phyloP scores from a whole-genome alignment of 2,113 vertebrate species.

The Falco punctatus region DNA sequence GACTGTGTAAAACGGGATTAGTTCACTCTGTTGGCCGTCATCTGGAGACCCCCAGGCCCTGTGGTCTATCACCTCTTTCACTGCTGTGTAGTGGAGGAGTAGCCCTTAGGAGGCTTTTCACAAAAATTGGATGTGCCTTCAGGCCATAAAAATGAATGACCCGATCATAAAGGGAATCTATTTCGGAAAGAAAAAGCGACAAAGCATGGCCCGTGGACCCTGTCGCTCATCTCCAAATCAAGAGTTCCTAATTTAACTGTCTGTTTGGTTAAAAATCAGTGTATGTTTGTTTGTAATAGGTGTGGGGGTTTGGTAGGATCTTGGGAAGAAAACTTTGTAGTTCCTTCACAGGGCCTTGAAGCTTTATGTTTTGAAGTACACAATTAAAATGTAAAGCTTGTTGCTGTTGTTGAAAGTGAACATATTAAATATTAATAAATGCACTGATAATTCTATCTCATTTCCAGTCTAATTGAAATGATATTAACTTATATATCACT shows the following conservation, averaged over 20 bases:
- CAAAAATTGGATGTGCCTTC: not conserved
- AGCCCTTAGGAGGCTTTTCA: not conserved
- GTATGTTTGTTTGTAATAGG: not conserved
- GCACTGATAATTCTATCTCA: slow-evolving; percentile 56
- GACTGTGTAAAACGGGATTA: not conserved
- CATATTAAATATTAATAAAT: slow-evolving; percentile 63
- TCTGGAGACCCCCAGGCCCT: not conserved
- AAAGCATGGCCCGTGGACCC: not conserved
- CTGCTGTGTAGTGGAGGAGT: not conserved
- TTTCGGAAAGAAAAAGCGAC: not conserved
- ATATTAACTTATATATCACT: slow-evolving; percentile 60
- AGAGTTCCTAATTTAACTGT: not conserved
- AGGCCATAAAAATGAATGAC: not conserved
- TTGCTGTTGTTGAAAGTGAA: slow-evolving; percentile 20
- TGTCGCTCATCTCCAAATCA: not conserved
- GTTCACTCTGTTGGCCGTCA: not conserved
- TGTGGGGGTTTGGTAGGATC: not conserved
- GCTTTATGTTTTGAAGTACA: slow-evolving; percentile 17
- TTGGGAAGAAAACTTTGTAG: not conserved
- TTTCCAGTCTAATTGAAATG: slow-evolving; percentile 62
- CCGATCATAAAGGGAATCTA: not conserved
- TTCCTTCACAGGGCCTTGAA: not conserved
- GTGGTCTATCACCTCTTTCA: not conserved
- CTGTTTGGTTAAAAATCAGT: not conserved
- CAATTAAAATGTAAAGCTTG: slow-evolving; percentile 57